Percentiles rank a stretch among this genome's conserved stretches.
phyloP scores from a whole-genome alignment of 2,113 vertebrate genomes.

The Nycticebus coucang region DNA sequence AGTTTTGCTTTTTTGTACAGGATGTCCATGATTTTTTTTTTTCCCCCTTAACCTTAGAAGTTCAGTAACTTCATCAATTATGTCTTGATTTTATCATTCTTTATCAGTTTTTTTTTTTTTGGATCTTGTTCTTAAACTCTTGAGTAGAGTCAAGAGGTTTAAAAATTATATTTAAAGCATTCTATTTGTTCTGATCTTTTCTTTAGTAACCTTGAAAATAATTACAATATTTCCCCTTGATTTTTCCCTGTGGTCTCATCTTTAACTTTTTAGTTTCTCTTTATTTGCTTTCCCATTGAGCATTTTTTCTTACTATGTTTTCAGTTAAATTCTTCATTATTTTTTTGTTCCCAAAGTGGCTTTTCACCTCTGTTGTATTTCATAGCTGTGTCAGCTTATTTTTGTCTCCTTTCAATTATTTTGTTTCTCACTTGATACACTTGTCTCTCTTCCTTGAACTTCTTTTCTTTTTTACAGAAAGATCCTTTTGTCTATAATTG shows the following conservation, averaged over 20 bases:
- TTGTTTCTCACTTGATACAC: background rate
- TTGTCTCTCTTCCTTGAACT: background rate
- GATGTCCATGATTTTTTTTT: background rate
- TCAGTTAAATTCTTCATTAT: background rate
- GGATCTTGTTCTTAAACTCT: background rate
- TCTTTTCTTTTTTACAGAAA: background rate
- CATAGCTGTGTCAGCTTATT: background rate
- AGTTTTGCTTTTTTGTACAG: background rate
- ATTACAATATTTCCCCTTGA: background rate
- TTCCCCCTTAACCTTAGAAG: constrained; percentile 5
- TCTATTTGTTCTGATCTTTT: constrained; percentile 2
- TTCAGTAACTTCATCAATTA: background rate
- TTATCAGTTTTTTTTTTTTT: background rate
- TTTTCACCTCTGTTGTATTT: constrained; percentile 11
- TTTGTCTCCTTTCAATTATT: background rate
- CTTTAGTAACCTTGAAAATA: background rate
- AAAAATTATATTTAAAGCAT: background rate
- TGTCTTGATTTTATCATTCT: background rate
- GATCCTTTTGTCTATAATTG: background rate
- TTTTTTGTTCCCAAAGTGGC: background rate
- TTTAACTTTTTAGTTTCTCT: background rate
- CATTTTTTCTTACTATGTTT: background rate
- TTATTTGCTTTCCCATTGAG: background rate
- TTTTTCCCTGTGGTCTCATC: background rate
- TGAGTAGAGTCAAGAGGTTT: background rate